These are phyloP conservation scores for Drosophila ficusphila DNA, from an alignment of 1,140 invertebrate species.

Conservation along the genomic window DNA sequence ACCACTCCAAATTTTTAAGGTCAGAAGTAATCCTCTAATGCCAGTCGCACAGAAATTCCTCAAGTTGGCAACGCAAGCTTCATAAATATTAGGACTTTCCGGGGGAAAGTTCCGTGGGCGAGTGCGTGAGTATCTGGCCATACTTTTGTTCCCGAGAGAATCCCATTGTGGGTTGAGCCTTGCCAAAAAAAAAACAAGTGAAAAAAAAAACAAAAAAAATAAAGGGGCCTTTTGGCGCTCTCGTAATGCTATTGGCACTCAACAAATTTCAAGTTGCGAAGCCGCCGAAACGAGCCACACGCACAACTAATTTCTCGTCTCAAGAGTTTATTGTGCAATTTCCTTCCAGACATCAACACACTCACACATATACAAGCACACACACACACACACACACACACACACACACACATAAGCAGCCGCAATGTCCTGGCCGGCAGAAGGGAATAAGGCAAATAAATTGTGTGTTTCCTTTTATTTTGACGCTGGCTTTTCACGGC, in stretches of 20 bases:
- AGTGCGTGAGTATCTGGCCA: neutral
- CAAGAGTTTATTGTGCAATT: constrained; percentile 81
- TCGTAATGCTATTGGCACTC: constrained; percentile 43
- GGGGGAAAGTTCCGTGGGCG: neutral
- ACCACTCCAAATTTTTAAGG: neutral
- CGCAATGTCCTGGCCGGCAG: constrained; percentile 13
- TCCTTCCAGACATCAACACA: constrained; percentile 42
- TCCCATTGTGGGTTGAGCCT: constrained; percentile 2
- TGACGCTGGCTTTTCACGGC: constrained; percentile 15
- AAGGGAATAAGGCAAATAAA: constrained; percentile 41
- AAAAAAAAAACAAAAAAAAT: no score
- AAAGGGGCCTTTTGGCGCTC: neutral
- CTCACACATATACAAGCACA: no score
- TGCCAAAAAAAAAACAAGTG: neutral
- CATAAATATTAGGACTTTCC: neutral
- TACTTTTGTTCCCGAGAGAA: neutral
- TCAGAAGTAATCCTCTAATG: neutral
- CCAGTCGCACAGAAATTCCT: neutral
- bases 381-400: neutral
- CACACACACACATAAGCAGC: neutral
- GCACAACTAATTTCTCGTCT: constrained; percentile 77
- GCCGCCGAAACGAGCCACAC: constrained; percentile 52
- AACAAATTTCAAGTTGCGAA: constrained; percentile 44
- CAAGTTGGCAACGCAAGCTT: neutral
- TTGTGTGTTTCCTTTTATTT: constrained; percentile 54